These are phyloP conservation scores for Amiota communis DNA, from an alignment of 2,888 invertebrate species.

Conservation along the genomic window DNA sequence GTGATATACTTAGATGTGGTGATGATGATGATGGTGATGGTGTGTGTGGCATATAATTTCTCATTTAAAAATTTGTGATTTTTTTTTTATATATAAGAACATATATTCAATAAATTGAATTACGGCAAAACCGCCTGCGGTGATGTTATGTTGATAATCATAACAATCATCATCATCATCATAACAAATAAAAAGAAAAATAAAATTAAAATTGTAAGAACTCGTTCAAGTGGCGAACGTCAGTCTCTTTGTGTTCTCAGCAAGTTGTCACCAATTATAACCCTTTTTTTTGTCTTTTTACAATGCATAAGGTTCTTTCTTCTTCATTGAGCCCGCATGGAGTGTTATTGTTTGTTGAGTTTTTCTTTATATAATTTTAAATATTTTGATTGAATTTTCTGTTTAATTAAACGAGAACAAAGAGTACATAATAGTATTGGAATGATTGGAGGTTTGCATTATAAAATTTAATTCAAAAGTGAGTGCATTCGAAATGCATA, in stretches of 20 bases:
- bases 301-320: background rate
- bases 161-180: background rate
- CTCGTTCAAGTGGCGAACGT: constrained; percentile 36
- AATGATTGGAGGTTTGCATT: too few relatives aligned
- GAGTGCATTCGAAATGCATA: too few relatives aligned
- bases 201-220: constrained; percentile 6
- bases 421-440: too few relatives aligned
- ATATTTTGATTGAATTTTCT: constrained; percentile 66
- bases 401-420: constrained; percentile 56
- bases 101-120: constrained; percentile 60
- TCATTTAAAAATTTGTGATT: constrained; percentile 31
- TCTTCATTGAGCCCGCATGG: constrained; percentile 29
- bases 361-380: constrained; percentile 45
- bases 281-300: constrained; percentile 33
- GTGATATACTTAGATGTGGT: constrained; percentile 30
- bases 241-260: constrained; percentile 1
- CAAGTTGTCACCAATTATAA: constrained; percentile 11
- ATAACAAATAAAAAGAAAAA: background rate
- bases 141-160: constrained; percentile 33
- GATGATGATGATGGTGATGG: background rate
- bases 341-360: constrained; percentile 40
- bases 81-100: constrained; percentile 31
- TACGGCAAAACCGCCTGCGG: constrained; percentile 50
- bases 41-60: constrained; percentile 6
- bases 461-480: too few relatives aligned